Evolutionary conservation across 2,888 invertebrate genomes (phyloP).

Genomic region (Mechanitis messenoides): DNA sequence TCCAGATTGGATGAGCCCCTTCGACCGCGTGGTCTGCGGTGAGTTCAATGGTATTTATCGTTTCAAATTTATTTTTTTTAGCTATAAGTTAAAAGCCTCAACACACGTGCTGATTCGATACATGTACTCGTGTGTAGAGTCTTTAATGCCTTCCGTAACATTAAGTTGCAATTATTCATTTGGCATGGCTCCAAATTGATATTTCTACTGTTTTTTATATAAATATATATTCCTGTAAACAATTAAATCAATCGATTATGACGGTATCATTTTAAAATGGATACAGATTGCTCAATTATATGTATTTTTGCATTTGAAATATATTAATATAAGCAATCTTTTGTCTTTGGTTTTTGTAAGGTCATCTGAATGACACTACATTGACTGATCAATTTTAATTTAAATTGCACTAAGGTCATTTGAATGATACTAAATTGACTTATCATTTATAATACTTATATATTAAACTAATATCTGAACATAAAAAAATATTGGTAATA

Average conservation of each 20-base stretch:
- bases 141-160: constrained; percentile 46
- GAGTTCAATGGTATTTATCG: constrained; percentile 90
- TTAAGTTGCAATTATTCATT: constrained; percentile 69
- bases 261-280: constrained; percentile 14
- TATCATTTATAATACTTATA: too few relatives aligned
- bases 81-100: constrained; percentile 50
- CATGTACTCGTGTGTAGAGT: constrained; percentile 41
- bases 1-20: constrained; percentile 97
- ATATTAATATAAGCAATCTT: background rate
- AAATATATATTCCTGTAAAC: constrained; percentile 18
- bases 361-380: background rate
- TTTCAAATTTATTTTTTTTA: constrained; percentile 78
- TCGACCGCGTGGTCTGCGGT: constrained; percentile 96
- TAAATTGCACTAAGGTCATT: too few relatives aligned
- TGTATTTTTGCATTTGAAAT: constrained; percentile 2
- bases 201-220: constrained; percentile 22
- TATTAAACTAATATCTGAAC: too few relatives aligned
- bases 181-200: constrained; percentile 56
- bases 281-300: constrained; percentile 21
- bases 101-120: constrained; percentile 18
- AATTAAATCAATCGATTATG: constrained; percentile 21
- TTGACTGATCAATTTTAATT: background rate
- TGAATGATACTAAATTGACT: too few relatives aligned
- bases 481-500: too few relatives aligned
- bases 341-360: background rate